Conservation (phyloP, 2,888 invertebrate species). For the Apoda limacodes region DNA sequence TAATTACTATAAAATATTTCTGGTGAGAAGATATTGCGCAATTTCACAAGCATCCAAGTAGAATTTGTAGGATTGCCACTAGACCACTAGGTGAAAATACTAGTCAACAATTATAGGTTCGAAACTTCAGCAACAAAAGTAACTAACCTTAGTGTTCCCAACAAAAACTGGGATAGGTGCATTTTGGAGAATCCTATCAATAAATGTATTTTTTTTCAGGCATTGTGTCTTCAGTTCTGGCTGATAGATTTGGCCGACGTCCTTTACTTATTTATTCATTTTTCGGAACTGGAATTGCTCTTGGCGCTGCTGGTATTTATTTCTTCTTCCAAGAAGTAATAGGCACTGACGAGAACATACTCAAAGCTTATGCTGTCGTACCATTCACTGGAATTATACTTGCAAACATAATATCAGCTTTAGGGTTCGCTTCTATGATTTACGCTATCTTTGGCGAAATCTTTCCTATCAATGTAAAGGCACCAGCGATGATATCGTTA, state of each 20-base stretch:
- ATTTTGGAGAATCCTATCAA: no score
- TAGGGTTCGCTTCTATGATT: conserved; percentile 60
- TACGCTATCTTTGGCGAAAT: conserved; percentile 63
- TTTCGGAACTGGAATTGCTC: conserved; percentile 31
- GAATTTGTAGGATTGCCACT: no score
- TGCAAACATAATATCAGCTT: conserved; percentile 29
- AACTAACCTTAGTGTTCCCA: no score
- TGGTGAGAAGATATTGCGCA: no score
- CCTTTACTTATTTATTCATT: conserved; percentile 52
- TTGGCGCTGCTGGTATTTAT: conserved; percentile 37
- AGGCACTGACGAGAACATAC: conserved; percentile 22
- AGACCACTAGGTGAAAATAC: no score
- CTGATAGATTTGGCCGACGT: conserved; percentile 51
- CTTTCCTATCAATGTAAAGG: conserved; percentile 68
- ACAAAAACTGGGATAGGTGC: not conserved
- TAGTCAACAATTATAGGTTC: no score
- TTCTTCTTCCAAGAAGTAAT: conserved; percentile 39
- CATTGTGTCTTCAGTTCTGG: conserved; percentile 37
- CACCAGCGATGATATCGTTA: conserved; percentile 54
- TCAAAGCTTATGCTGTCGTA: conserved; percentile 36
- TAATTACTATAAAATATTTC: no score
- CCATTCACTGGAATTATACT: conserved; percentile 50
- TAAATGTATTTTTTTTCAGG: conserved; percentile 29
- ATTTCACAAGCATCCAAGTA: no score
- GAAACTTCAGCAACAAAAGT: no score